These are phyloP conservation scores for Mycetomoellerius zeteki DNA, from an alignment of 1,140 invertebrate genomes.

Conservation along the genomic window DNA sequence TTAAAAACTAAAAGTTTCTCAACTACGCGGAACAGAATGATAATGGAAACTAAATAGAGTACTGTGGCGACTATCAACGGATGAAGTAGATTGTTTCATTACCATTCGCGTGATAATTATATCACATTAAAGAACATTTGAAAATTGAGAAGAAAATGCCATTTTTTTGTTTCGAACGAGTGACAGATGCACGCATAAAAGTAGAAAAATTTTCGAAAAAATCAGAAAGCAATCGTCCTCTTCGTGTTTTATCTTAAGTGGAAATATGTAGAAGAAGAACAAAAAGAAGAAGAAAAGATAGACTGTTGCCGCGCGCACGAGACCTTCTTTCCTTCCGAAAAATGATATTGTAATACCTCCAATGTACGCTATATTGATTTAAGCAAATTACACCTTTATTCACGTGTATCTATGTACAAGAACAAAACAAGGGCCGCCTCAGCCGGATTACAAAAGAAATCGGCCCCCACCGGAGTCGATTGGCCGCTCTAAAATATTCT, in stretches of 20 bases:
- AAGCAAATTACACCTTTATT: constrained; percentile 70
- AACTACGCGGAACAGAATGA: constrained; percentile 7
- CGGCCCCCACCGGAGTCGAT: not conserved
- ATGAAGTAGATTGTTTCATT: constrained; percentile 2
- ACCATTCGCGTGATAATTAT: not conserved
- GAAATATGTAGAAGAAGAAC: constrained; percentile 41
- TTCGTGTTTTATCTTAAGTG: constrained; percentile 17
- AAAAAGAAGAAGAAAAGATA: constrained; percentile 18
- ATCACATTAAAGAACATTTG: not conserved
- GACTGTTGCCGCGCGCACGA: constrained; percentile 14
- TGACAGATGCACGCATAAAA: constrained; percentile 33
- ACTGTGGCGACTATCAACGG: not conserved
- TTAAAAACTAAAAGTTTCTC: constrained; percentile 41
- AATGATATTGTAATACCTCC: not conserved
- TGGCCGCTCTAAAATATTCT: constrained; percentile 43
- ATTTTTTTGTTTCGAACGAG: not conserved
- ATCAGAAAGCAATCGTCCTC: constrained; percentile 39
- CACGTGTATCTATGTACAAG: constrained; percentile 75
- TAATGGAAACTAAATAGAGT: not conserved
- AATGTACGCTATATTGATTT: constrained; percentile 48
- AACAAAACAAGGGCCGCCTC: constrained; percentile 63
- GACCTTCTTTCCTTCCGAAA: not conserved
- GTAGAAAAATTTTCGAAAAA: constrained; percentile 40
- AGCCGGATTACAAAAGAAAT: constrained; percentile 55
- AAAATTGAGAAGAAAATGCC: constrained; percentile 45